Evolutionary conservation across 2,113 vertebrate genomes (phyloP), one percentile per base, ranked within the genome.

Genomic region (Rhea americana): DNA sequence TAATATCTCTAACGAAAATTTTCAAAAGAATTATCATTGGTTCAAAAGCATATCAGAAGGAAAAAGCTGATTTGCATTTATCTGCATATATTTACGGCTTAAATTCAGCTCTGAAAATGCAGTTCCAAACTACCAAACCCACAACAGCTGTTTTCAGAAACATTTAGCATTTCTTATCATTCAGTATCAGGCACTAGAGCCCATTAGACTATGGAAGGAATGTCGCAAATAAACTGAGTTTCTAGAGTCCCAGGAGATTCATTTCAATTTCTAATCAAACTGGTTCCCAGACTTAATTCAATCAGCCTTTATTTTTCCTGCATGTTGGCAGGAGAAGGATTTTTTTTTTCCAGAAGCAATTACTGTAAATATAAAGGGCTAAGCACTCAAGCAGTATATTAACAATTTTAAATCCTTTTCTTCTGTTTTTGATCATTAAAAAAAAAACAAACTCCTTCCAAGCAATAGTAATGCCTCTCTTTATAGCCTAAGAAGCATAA

Each of bases 201-300:
- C 79, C 56, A 79, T 93, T 89, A 93, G 87, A 88, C 81, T 91
- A 92, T 55, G 79, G 93, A 94, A 97, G 71, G 92, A 97, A 97
- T 95, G 89, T 48, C 47, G 85, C 73, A 95, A 95, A 94, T 81
- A 82, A 97, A 95, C 82, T 24, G 72, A 8, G 63, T 91, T 96
- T 87, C 89, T 89, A 62, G 47, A 92, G 74, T 93, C 94, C 93
- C 90, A 59, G 59, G 88, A 97, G 94, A 96, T 96, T 94, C 88
- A 88, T 94, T 97, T 97, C 94, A 89, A 87, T 93, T 94, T 90
- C 92, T 97, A 96, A 97, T 97, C 96, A 97, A 97, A 97, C 93
- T 96, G 86, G 80, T 96, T 95, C 88, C 89, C 72, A 93, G 88
- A 71, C 32, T 95, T 96, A 96, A 97, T 96, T 97, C 89, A 96